phyloP scores from a whole-genome alignment of 1,140 invertebrate species.

The Drosophila leontia region DNA sequence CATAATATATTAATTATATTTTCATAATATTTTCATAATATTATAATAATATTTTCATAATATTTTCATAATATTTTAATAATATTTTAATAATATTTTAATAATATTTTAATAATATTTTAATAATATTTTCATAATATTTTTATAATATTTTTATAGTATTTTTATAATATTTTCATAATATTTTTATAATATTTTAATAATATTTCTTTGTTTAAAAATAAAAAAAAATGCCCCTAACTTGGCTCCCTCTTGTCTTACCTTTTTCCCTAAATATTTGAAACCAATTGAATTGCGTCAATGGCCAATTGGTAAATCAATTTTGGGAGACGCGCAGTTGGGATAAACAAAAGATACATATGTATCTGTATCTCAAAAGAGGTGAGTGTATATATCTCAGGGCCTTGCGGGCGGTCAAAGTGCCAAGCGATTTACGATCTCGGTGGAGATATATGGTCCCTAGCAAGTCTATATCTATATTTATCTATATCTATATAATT shows the following conservation, averaged over 20 bases:
- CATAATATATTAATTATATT: no score
- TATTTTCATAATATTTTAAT: no score
- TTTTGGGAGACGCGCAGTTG: conserved; percentile 21
- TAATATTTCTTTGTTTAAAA: neutral
- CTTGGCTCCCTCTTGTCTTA: neutral
- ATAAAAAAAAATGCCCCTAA: no score
- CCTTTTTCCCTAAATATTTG: neutral
- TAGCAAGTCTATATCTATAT: conserved; percentile 2
- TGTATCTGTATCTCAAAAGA: neutral
- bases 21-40: no score
- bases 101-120: no score
- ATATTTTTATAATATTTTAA: no score
- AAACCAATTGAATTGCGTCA: conserved; percentile 60
- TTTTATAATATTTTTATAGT: no score
- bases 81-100: no score
- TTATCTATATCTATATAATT: conserved; percentile 51
- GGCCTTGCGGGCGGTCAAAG: conserved; percentile 32
- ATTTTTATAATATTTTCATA: no score
- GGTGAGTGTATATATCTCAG: neutral
- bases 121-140: no score
- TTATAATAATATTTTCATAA: no score
- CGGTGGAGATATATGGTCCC: conserved; percentile 60
- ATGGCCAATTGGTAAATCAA: conserved; percentile 26
- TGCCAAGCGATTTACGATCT: conserved; percentile 76
- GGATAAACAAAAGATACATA: conserved; percentile 28